Evolutionary conservation across 2,888 invertebrate species (phyloP).

Genomic region (Scaptomyza caliginosa): DNA sequence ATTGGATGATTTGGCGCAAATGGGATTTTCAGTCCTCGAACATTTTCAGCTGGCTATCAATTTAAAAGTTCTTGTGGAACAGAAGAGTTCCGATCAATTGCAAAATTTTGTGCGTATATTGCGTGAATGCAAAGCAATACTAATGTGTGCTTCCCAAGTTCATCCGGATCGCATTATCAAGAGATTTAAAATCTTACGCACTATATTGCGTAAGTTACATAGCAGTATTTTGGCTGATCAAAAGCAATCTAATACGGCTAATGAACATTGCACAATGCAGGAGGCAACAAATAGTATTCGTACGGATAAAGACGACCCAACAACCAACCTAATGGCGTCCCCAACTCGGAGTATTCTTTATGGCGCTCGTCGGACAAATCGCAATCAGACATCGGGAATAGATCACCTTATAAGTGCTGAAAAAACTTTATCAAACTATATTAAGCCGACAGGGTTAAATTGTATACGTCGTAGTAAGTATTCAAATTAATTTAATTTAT

Average conservation of each 20-base stretch:
- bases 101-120: slow-evolving; percentile 76
- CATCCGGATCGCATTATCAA: slow-evolving; percentile 77
- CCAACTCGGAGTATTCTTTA: slow-evolving; percentile 75
- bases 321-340: slow-evolving; percentile 9
- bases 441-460: slow-evolving; percentile 19
- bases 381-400: neutral
- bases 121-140: slow-evolving; percentile 81
- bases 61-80: slow-evolving; percentile 55
- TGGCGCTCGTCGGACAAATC: slow-evolving; percentile 37
- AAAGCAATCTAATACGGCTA: neutral
- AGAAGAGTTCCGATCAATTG: slow-evolving; percentile 53
- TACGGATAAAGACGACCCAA: slow-evolving; percentile 19
- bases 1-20: slow-evolving; percentile 70
- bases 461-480: slow-evolving; percentile 78
- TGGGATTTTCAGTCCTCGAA: slow-evolving; percentile 76
- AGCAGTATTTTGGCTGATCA: slow-evolving; percentile 35
- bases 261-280: neutral
- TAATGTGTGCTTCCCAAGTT: slow-evolving; percentile 80
- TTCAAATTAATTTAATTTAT: neutral
- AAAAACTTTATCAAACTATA: neutral
- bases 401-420: neutral
- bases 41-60: slow-evolving; percentile 78
- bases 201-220: slow-evolving; percentile 76
- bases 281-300: neutral
- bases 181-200: slow-evolving; percentile 82